Evolutionary conservation across 2,888 invertebrate genomes (phyloP).

Genomic region (Agrotis clavis): DNA sequence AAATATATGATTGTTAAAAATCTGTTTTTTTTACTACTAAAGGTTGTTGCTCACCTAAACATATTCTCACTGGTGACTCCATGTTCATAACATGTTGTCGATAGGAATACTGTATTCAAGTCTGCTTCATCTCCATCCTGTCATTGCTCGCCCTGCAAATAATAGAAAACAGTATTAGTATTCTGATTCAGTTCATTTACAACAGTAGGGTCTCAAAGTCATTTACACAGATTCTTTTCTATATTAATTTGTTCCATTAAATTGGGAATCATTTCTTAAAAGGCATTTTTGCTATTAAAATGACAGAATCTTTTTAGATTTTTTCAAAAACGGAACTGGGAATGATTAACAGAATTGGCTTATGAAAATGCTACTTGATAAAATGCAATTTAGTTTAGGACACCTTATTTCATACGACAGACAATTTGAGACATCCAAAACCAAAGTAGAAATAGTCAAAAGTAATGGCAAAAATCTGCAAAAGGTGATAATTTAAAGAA

Average conservation of each 20-base stretch:
- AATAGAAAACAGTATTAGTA: slow-evolving; percentile 34
- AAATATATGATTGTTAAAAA: background rate
- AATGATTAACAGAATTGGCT: no score
- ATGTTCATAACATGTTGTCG: slow-evolving; percentile 85
- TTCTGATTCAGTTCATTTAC: background rate
- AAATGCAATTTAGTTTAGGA: background rate
- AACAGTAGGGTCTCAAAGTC: no score
- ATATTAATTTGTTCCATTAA: no score
- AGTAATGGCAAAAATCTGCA: background rate
- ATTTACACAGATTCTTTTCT: no score
- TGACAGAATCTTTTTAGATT: no score
- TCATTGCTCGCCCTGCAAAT: slow-evolving; percentile 77
- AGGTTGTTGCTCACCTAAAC: slow-evolving; percentile 78
- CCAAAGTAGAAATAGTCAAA: no score
- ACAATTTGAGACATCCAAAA: background rate
- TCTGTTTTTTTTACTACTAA: slow-evolving; percentile 21
- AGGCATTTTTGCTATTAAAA: background rate
- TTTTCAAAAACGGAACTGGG: no score
- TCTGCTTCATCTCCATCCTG: slow-evolving; percentile 69
- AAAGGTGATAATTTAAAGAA: slow-evolving; percentile 5
- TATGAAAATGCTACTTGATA: no score
- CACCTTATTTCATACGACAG: background rate
- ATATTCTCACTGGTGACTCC: slow-evolving; percentile 91
- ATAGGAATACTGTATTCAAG: slow-evolving; percentile 65
- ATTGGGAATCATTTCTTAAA: no score